A percentile compares a stretch with the other conserved stretches of the same genome.
phyloP scores from a whole-genome alignment of 2,113 vertebrate genomes.

The Malurus melanocephalus region DNA sequence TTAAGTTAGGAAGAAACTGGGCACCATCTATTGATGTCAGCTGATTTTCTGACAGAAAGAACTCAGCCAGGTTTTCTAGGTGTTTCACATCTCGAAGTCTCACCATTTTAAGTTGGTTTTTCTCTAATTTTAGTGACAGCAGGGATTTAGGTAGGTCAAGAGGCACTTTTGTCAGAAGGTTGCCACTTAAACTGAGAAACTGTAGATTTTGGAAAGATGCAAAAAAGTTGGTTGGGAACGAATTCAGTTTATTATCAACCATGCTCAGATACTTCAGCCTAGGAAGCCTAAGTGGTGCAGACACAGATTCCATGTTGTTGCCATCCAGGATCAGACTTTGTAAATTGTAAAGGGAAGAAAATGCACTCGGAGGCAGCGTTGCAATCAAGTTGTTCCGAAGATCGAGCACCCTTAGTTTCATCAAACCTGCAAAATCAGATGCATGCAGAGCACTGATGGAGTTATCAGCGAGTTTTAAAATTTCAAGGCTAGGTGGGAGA shows the following conservation, averaged over 20 bases:
- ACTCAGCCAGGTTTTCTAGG: constrained; percentile 72
- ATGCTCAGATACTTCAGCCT: constrained; percentile 71
- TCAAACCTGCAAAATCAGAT: constrained; percentile 75
- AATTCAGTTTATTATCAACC: constrained; percentile 72
- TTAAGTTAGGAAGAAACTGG: constrained; percentile 76
- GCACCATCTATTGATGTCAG: constrained; percentile 74
- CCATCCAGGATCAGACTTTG: constrained; percentile 73
- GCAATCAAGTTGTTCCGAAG: constrained; percentile 78
- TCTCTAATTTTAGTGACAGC: constrained; percentile 76
- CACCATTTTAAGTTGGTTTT: constrained; percentile 74
- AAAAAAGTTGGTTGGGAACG: constrained; percentile 69
- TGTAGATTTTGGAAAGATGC: constrained; percentile 64
- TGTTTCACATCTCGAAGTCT: constrained; percentile 72
- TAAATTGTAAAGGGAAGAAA: constrained; percentile 70
- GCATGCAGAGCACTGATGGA: constrained; percentile 64
- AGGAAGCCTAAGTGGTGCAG: constrained; percentile 66
- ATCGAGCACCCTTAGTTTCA: constrained; percentile 72
- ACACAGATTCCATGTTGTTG: constrained; percentile 71
- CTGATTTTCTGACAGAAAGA: constrained; percentile 77
- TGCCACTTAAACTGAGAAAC: constrained; percentile 77
- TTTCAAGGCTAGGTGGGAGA: constrained; percentile 76
- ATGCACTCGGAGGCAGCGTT: constrained; percentile 37
- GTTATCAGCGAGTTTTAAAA: constrained; percentile 78
- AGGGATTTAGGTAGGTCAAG: constrained; percentile 73
- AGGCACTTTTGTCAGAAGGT: constrained; percentile 73